A percentile compares a stretch with the other conserved stretches of the same genome.
These are phyloP conservation scores for Holacanthus passer DNA, from an alignment of 2,113 vertebrate genomes.

Conservation along the genomic window DNA sequence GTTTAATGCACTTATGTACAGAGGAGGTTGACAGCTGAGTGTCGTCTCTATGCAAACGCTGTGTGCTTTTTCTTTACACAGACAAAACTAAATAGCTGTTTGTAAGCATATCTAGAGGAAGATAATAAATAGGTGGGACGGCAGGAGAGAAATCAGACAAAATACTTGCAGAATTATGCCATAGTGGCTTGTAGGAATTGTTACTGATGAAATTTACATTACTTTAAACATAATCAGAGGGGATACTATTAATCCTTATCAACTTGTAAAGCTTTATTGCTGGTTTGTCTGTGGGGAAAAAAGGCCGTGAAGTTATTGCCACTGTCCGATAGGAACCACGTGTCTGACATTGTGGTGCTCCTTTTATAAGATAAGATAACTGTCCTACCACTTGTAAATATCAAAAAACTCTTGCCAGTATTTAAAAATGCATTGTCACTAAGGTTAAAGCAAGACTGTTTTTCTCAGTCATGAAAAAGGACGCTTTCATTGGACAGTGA, in stretches of 20 bases:
- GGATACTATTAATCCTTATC: background rate
- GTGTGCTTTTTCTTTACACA: background rate
- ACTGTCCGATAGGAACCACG: background rate
- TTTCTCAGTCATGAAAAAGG: too few species aligned
- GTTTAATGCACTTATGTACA: background rate
- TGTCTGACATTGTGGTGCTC: too few species aligned
- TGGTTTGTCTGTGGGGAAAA: background rate
- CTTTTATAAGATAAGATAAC: background rate
- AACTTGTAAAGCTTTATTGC: background rate
- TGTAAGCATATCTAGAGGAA: background rate
- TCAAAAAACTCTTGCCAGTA: background rate
- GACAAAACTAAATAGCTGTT: background rate
- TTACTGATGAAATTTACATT: conserved; percentile 9
- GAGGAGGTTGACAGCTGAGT: background rate
- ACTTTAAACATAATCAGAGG: background rate
- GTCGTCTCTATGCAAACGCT: background rate
- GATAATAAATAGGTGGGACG: background rate
- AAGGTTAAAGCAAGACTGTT: background rate
- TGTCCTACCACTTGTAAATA: background rate
- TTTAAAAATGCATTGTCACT: background rate
- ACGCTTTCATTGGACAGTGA: background rate
- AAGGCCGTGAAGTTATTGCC: background rate
- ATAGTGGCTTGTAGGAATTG: background rate
- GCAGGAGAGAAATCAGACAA: background rate
- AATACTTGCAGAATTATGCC: background rate